Conservation (phyloP, 2,113 vertebrate genomes). For the Pterocles gutturalis region DNA sequence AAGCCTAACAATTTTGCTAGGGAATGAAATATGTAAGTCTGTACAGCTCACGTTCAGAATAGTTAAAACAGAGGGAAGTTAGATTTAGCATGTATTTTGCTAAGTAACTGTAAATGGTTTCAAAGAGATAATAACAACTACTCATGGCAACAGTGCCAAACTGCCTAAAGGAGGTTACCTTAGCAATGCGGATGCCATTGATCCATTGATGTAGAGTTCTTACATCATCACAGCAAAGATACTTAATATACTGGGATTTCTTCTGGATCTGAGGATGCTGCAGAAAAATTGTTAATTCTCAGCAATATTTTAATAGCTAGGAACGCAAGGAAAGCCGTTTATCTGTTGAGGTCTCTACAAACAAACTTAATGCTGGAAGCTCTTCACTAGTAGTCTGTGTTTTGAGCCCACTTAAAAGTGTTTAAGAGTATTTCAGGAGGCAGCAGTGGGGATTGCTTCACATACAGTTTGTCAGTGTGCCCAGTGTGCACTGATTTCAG, state of each 20-base stretch:
- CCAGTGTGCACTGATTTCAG: neutral
- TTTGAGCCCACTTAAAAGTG: neutral
- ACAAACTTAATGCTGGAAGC: neutral
- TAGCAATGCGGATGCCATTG: slow-evolving; percentile 95
- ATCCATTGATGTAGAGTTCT: slow-evolving; percentile 98
- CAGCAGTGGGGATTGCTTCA: neutral
- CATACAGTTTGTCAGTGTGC: neutral
- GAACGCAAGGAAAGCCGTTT: neutral
- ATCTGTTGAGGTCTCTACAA: neutral
- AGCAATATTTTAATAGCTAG: neutral
- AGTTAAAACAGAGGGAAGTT: neutral
- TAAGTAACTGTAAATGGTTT: neutral
- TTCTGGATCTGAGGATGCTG: slow-evolving; percentile 99
- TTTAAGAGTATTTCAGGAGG: neutral
- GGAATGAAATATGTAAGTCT: neutral
- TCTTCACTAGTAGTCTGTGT: neutral
- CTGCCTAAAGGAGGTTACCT: slow-evolving; percentile 77
- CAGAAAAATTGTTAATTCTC: neutral
- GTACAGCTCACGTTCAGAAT: neutral
- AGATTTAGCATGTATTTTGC: neutral
- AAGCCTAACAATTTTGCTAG: neutral
- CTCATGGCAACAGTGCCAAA: neutral
- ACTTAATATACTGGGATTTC: slow-evolving; percentile 98
- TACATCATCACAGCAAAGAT: slow-evolving; percentile 95
- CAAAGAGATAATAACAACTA: neutral